A percentile compares a stretch with the other conserved stretches of the same genome.
phyloP scores from a whole-genome alignment of 2,113 vertebrate genomes.

The Eolophus roseicapilla region DNA sequence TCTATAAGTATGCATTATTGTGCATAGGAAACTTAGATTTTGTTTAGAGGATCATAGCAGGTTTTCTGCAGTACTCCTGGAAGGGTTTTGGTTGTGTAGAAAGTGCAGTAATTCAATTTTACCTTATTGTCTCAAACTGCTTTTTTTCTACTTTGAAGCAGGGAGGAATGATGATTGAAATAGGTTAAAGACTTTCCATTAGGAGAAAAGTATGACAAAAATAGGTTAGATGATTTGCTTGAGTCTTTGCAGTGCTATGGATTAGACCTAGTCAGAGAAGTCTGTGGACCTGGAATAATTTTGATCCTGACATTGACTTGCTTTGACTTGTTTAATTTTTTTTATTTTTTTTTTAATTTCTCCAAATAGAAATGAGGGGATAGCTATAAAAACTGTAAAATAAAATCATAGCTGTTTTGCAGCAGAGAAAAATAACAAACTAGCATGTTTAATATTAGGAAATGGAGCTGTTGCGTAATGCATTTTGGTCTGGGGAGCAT shows the following conservation, averaged over 20 bases:
- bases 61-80: background rate
- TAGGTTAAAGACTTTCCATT: constrained; percentile 52
- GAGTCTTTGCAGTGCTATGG: constrained; percentile 27
- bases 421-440: background rate
- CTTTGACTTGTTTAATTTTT: constrained; percentile 36
- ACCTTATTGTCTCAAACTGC: background rate
- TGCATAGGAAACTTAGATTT: background rate
- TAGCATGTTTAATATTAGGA: background rate
- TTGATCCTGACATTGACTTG: constrained; percentile 39
- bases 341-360: background rate
- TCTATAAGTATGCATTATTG: background rate
- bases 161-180: constrained; percentile 31
- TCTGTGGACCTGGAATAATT: constrained; percentile 23
- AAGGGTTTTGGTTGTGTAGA: background rate
- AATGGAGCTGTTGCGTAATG: background rate
- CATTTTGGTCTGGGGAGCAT: background rate
- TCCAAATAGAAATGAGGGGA: background rate
- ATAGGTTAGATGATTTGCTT: constrained; percentile 53
- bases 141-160: background rate
- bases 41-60: background rate
- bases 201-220: constrained; percentile 51
- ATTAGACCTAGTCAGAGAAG: constrained; percentile 33
- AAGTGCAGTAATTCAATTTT: background rate
- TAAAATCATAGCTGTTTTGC: background rate
- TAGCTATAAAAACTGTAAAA: constrained; percentile 7